Percentiles rank a stretch among this genome's conserved stretches.
Conservation (phyloP, 2,797 vertebrate species). For the Scolopax rusticola region DNA sequence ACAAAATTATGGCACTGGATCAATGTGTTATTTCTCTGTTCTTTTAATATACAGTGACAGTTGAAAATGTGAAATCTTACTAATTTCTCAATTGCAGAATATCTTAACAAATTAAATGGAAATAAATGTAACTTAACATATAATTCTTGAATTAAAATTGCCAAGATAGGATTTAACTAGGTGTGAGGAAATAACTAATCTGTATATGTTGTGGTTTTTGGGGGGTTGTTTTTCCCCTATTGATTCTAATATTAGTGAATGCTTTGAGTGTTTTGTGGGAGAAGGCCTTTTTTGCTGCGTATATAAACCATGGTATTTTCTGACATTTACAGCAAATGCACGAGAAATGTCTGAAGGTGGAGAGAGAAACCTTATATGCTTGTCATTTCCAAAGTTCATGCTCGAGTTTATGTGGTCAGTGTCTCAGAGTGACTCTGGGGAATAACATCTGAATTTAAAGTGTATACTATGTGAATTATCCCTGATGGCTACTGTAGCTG, state of each 20-base stretch:
- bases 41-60: not conserved
- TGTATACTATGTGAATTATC: not conserved
- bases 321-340: not conserved
- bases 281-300: not conserved
- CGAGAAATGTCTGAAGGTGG: not conserved
- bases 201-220: not conserved
- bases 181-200: not conserved
- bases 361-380: not conserved
- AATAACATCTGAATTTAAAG: not conserved
- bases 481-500: not conserved
- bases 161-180: not conserved
- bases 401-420: not conserved
- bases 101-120: not conserved
- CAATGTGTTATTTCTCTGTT: not conserved
- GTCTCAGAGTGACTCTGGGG: not conserved
- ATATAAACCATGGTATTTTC: not conserved
- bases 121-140: not conserved
- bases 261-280: not conserved
- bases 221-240: accelerated
- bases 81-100: not conserved
- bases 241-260: not conserved
- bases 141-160: not conserved
- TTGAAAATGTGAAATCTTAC: not conserved
- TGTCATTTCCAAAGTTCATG: constrained; percentile 11
- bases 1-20: not conserved